Percentiles rank a stretch among this genome's conserved stretches.
Conservation (phyloP, 1,140 invertebrate species). For the Drosophila aff. region DNA sequence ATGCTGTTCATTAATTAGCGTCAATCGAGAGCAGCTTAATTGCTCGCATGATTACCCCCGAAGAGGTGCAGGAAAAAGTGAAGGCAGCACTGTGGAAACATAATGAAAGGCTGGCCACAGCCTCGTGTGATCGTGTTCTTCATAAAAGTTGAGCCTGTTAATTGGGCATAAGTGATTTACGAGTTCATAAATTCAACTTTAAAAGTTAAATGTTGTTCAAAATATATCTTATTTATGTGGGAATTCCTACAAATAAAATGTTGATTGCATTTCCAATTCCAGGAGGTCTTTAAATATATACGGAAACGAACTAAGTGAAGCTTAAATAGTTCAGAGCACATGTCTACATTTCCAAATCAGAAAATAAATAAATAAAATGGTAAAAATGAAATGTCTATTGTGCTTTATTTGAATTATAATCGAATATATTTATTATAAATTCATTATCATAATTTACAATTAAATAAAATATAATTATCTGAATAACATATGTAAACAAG, state of each 20-base stretch:
- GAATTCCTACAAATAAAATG: neutral
- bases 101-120: slow-evolving; percentile 14
- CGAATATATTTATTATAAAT: neutral
- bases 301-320: neutral
- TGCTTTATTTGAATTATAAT: neutral
- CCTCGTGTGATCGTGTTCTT: slow-evolving; percentile 11
- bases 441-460: neutral
- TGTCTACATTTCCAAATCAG: neutral
- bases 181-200: slow-evolving; percentile 4
- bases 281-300: neutral
- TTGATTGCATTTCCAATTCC: neutral
- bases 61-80: slow-evolving; percentile 20
- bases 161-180: slow-evolving; percentile 27
- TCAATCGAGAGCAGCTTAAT: slow-evolving; percentile 65
- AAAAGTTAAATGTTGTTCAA: neutral
- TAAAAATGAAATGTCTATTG: neutral
- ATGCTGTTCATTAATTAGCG: slow-evolving; percentile 72
- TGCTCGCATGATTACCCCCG: slow-evolving; percentile 62
- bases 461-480: neutral
- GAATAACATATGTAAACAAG: neutral
- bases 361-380: neutral
- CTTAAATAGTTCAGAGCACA: neutral
- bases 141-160: slow-evolving; percentile 7
- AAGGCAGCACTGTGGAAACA: slow-evolving; percentile 17
- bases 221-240: no score